phyloP scores from a whole-genome alignment of 2,113 vertebrate species.

The Pseudorhombus dupliciocellatus region DNA sequence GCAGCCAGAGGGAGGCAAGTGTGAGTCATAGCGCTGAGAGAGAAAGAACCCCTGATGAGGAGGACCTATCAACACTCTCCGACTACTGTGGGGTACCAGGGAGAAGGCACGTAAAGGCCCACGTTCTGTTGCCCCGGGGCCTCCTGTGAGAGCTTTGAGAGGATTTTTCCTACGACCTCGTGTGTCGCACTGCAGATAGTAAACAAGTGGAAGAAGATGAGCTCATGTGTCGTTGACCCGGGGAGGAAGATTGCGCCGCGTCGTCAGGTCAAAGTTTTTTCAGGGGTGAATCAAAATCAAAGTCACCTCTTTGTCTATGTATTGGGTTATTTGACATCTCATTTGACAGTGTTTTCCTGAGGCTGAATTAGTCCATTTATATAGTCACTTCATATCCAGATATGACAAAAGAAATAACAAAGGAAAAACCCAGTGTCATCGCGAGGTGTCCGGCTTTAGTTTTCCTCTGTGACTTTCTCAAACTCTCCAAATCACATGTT shows the following conservation, averaged over 20 bases:
- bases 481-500: not conserved
- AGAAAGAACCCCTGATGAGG: constrained; percentile 46
- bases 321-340: too few relatives aligned
- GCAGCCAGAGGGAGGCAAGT: constrained; percentile 36
- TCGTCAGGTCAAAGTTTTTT: constrained; percentile 6
- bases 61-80: constrained; percentile 56
- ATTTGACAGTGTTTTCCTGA: too few relatives aligned
- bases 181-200: constrained; percentile 51
- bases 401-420: too few relatives aligned
- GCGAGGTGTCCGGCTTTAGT: not conserved
- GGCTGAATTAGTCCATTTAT: too few relatives aligned
- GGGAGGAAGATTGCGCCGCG: constrained; percentile 35
- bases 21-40: constrained; percentile 63
- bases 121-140: constrained; percentile 55
- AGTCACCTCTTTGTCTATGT: too few relatives aligned
- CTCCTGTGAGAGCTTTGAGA: constrained; percentile 50
- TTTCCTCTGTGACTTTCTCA: not conserved
- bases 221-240: constrained; percentile 66
- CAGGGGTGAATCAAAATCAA: too few relatives aligned
- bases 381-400: too few relatives aligned
- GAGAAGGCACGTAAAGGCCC: constrained; percentile 39
- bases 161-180: constrained; percentile 70
- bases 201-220: constrained; percentile 73
- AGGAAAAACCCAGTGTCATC: not conserved
- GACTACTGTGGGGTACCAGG: constrained; percentile 54